Percentiles rank a stretch among this genome's conserved stretches.
Evolutionary conservation across 1,140 invertebrate species (phyloP).

Genomic region (Drosophila lacertosa): DNA sequence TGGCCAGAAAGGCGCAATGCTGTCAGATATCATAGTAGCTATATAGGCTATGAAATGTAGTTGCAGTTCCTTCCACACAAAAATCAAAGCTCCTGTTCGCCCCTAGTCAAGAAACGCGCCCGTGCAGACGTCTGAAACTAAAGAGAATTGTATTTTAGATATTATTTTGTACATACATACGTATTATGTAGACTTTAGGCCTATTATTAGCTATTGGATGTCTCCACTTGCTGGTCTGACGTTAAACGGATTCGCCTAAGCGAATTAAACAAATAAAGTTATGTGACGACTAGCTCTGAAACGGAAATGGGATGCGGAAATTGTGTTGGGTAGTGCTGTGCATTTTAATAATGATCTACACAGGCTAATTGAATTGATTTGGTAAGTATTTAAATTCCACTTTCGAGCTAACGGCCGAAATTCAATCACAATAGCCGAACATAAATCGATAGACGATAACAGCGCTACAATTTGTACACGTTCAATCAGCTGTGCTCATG

Average conservation of each 20-base stretch:
- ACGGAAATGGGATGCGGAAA: constrained; percentile 3
- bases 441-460: constrained; percentile 18
- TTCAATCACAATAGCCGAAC: constrained; percentile 5
- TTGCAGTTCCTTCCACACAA: constrained; percentile 62
- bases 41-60: constrained; percentile 50
- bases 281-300: constrained; percentile 45
- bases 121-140: constrained; percentile 50
- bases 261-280: constrained; percentile 66
- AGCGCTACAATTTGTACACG: neutral
- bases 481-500: neutral
- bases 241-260: constrained; percentile 44
- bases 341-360: too few relatives aligned
- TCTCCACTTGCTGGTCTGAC: constrained; percentile 59
- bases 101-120: constrained; percentile 61
- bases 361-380: neutral
- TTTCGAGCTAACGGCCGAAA: too few relatives aligned
- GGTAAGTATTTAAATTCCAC: too few relatives aligned
- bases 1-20: constrained; percentile 77
- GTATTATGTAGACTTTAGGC: constrained; percentile 37
- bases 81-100: constrained; percentile 59
- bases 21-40: constrained; percentile 80
- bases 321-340: neutral
- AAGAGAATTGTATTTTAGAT: constrained; percentile 68
- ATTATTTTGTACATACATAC: constrained; percentile 71
- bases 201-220: constrained; percentile 48